Conservation (phyloP, 1,140 invertebrate species). For the Bilobella aurantiaca region DNA sequence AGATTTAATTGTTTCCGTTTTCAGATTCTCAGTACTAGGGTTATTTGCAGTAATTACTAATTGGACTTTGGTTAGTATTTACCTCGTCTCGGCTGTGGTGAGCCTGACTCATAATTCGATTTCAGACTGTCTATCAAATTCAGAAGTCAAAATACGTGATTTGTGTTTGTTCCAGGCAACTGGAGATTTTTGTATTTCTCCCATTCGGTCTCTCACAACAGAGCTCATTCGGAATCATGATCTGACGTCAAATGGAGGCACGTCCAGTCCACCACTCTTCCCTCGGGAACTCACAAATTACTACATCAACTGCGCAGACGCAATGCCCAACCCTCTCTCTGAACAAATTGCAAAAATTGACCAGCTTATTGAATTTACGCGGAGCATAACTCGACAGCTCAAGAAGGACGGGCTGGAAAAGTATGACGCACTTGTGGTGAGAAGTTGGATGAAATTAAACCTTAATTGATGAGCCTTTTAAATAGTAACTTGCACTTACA, state of each 20-base stretch:
- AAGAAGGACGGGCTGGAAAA: constrained; percentile 3
- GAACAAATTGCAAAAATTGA: background rate
- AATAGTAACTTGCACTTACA: no score
- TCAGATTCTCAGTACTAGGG: constrained; percentile 43
- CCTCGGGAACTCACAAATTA: background rate
- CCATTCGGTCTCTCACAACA: background rate
- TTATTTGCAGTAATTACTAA: constrained; percentile 79
- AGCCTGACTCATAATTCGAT: background rate
- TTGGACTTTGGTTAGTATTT: constrained; percentile 73
- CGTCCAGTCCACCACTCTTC: background rate
- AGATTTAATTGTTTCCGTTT: constrained; percentile 14
- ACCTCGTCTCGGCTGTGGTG: constrained; percentile 38
- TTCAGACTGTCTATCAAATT: background rate
- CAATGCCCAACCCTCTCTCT: background rate
- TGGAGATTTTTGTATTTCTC: constrained; percentile 5
- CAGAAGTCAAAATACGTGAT: background rate
- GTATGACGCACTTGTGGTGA: background rate
- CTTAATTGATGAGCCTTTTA: no score
- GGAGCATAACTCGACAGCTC: background rate
- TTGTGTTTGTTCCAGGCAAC: background rate
- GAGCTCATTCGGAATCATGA: background rate
- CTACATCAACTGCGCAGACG: background rate
- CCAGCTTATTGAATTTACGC: background rate
- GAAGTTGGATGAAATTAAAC: background rate
- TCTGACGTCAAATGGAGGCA: background rate